phyloP scores from a whole-genome alignment of 2,797 vertebrate species.

The Ptychobarbus kaznakovi region DNA sequence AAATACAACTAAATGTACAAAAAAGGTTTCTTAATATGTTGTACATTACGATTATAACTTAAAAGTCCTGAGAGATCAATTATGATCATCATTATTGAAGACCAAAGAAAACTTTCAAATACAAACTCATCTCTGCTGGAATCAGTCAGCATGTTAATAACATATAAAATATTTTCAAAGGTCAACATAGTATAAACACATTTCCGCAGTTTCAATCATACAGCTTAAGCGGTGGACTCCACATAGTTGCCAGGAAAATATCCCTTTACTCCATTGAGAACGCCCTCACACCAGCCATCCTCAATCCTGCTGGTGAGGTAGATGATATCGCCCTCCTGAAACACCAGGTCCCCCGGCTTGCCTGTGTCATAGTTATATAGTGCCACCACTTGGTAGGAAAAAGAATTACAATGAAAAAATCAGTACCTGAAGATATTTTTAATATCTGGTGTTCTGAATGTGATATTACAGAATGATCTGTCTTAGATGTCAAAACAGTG shows the following conservation, averaged over 20 bases:
- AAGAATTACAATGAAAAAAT: slow-evolving; percentile 33
- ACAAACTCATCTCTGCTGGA: neutral
- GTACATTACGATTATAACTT: neutral
- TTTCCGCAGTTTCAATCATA: neutral
- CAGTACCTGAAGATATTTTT: neutral
- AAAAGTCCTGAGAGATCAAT: slow-evolving; percentile 40
- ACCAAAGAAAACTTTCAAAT: slow-evolving; percentile 16
- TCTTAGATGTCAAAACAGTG: neutral
- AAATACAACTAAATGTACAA: slow-evolving; percentile 18
- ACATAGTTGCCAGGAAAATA: slow-evolving; percentile 79
- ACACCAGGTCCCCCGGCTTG: slow-evolving; percentile 70
- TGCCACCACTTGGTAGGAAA: slow-evolving; percentile 73
- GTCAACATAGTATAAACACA: neutral
- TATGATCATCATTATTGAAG: neutral
- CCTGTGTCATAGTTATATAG: slow-evolving; percentile 70
- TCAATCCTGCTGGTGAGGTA: slow-evolving; percentile 71
- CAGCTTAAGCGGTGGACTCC: slow-evolving; percentile 57
- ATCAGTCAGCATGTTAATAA: slow-evolving; percentile 1
- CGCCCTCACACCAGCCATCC: slow-evolving; percentile 77
- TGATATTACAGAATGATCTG: neutral
- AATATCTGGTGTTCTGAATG: neutral
- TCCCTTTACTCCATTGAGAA: slow-evolving; percentile 66
- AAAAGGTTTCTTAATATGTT: slow-evolving; percentile 1
- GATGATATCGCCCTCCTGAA: slow-evolving; percentile 72
- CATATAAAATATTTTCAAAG: neutral